A percentile compares a stretch with the other conserved stretches of the same genome.
These are phyloP conservation scores for Rhodeus uyekii DNA, from an alignment of 2,797 vertebrate genomes.

Conservation along the genomic window DNA sequence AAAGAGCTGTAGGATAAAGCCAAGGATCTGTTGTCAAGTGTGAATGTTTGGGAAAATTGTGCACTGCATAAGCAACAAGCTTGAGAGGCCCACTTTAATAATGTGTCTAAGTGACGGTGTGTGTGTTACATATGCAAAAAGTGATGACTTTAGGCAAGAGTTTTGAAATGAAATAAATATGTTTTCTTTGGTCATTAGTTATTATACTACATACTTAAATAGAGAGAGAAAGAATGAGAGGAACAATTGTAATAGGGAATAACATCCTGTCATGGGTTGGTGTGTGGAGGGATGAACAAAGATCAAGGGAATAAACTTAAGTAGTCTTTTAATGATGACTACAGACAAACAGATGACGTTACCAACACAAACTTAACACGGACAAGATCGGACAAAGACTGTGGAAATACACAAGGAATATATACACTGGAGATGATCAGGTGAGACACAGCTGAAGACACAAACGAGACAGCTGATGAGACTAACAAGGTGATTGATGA, in stretches of 20 bases:
- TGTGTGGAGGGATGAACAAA: too few relatives aligned
- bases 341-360: too few relatives aligned
- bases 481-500: too few relatives aligned
- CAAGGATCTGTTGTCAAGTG: conserved; percentile 9
- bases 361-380: too few relatives aligned
- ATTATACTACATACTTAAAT: not conserved
- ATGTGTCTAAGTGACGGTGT: conserved; percentile 66
- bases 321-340: too few relatives aligned
- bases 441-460: too few relatives aligned
- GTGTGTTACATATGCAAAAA: conserved; percentile 58
- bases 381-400: too few relatives aligned
- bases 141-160: not conserved
- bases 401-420: too few relatives aligned
- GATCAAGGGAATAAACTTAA: too few relatives aligned
- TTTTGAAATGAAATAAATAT: not conserved
- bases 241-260: not conserved
- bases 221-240: not conserved
- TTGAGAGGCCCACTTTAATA: conserved; percentile 51
- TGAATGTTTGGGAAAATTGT: conserved; percentile 62
- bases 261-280: not conserved
- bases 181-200: not conserved
- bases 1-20: conserved; percentile 67
- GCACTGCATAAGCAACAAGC: conserved; percentile 71
- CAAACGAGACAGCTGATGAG: too few relatives aligned
- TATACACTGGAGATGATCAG: too few relatives aligned